A percentile compares a stretch with the other conserved stretches of the same genome.
phyloP scores from a whole-genome alignment of 2,888 invertebrate species.

The Drosophila aldrichi region DNA sequence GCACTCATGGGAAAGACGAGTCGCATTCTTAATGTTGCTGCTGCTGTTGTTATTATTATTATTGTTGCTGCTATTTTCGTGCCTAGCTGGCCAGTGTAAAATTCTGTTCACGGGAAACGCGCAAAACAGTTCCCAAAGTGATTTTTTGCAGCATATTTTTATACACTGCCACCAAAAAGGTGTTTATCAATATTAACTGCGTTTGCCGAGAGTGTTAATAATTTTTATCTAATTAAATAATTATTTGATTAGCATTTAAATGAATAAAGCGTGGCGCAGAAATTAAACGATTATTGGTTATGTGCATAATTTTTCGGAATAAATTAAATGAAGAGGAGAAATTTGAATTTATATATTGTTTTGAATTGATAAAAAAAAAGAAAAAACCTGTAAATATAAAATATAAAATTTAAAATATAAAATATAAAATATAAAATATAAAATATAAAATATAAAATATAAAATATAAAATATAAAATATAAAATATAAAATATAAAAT shows the following conservation, averaged over 20 bases:
- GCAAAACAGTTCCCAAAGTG: conserved; percentile 48
- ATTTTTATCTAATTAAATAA: background rate
- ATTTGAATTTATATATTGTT: background rate
- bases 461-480: too few relatives aligned
- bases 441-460: too few relatives aligned
- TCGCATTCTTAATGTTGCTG: conserved; percentile 45
- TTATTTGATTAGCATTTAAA: background rate
- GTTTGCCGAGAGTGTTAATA: background rate
- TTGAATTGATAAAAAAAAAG: too few relatives aligned
- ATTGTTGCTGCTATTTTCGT: conserved; percentile 26
- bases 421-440: too few relatives aligned
- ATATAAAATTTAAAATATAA: too few relatives aligned
- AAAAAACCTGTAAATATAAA: too few relatives aligned
- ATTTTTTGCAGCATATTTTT: conserved; percentile 44
- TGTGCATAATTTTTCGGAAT: background rate
- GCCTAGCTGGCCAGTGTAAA: conserved; percentile 27
- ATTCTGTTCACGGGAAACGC: conserved; percentile 58
- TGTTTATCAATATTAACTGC: background rate
- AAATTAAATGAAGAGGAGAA: background rate
- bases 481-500: too few relatives aligned
- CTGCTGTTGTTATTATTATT: conserved; percentile 17
- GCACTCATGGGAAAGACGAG: conserved; percentile 65
- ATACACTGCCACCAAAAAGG: conserved; percentile 31
- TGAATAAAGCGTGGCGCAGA: background rate
- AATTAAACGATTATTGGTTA: background rate